Evolutionary conservation across 2,113 vertebrate genomes (phyloP).

Genomic region (Pachypanchax playfairii): DNA sequence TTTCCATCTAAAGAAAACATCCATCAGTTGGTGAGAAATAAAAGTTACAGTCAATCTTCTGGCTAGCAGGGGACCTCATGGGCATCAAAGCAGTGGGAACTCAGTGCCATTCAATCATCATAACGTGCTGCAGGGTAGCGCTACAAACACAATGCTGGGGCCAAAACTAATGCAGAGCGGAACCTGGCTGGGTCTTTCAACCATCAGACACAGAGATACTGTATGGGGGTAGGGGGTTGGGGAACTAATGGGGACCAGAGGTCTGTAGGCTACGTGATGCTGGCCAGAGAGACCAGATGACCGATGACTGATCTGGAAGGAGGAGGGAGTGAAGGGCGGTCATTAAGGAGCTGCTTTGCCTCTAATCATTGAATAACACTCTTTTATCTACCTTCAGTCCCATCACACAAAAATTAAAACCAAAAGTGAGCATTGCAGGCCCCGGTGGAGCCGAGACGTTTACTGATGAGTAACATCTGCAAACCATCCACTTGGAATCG

Average conservation of each 20-base stretch:
- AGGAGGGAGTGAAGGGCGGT: constrained; percentile 17
- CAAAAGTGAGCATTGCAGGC: constrained; percentile 35
- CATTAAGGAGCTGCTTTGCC: constrained; percentile 57
- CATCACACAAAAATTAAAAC: constrained; percentile 57
- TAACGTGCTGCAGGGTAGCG: constrained; percentile 51
- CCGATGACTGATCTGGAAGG: constrained; percentile 69
- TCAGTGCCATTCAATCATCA: constrained; percentile 56
- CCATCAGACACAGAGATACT: constrained; percentile 55
- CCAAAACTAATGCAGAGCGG: constrained; percentile 68
- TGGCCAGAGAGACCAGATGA: constrained; percentile 69
- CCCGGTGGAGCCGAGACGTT: constrained; percentile 28
- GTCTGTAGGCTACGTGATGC: constrained; percentile 64
- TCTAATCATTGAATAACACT: constrained; percentile 75
- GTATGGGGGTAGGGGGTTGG: constrained; percentile 12
- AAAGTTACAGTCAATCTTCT: constrained; percentile 18
- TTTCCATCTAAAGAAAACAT: constrained; percentile 16
- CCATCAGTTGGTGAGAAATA: constrained; percentile 13
- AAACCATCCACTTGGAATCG: constrained; percentile 59
- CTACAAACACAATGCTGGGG: constrained; percentile 51
- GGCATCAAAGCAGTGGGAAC: constrained; percentile 67
- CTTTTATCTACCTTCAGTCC: constrained; percentile 64
- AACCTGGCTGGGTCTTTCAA: constrained; percentile 59
- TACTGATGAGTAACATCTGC: constrained; percentile 70
- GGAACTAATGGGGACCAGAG: constrained; percentile 75
- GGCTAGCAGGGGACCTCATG: constrained; percentile 36